Evolutionary conservation across 2,113 vertebrate genomes (phyloP).

Genomic region (Otus sunia): DNA sequence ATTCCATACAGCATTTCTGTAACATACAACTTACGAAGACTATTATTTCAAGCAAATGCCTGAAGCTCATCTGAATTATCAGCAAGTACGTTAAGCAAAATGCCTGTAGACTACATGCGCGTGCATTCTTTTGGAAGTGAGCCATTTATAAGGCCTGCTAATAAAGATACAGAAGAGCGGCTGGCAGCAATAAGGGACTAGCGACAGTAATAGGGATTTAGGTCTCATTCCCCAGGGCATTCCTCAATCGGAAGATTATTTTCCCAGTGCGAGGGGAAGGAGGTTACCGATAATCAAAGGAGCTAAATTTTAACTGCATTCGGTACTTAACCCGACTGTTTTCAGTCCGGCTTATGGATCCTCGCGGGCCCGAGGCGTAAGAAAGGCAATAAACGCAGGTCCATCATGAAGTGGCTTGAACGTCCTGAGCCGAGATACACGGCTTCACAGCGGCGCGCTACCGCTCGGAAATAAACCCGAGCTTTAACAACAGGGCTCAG

Average conservation of each 20-base stretch:
- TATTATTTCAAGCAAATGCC: rapidly evolving
- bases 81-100: rapidly evolving
- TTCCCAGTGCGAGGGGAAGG: neutral
- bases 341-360: rapidly evolving
- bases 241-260: neutral
- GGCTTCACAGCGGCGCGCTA: neutral
- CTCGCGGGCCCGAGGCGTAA: rapidly evolving
- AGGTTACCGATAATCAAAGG: neutral
- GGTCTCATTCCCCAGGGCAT: neutral
- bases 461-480: rapidly evolving
- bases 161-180: neutral
- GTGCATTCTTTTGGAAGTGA: rapidly evolving
- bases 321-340: rapidly evolving
- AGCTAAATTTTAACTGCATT: neutral
- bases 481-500: neutral
- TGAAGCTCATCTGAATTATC: neutral
- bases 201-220: rapidly evolving
- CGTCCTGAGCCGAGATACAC: neutral
- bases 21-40: rapidly evolving
- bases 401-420: rapidly evolving
- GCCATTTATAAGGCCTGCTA: neutral
- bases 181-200: neutral
- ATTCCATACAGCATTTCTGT: rapidly evolving
- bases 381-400: neutral
- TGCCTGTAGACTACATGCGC: rapidly evolving